A percentile compares a stretch with the other conserved stretches of the same genome.
These are phyloP conservation scores for Parambassis ranga DNA, from an alignment of 2,797 vertebrate genomes.

Conservation along the genomic window DNA sequence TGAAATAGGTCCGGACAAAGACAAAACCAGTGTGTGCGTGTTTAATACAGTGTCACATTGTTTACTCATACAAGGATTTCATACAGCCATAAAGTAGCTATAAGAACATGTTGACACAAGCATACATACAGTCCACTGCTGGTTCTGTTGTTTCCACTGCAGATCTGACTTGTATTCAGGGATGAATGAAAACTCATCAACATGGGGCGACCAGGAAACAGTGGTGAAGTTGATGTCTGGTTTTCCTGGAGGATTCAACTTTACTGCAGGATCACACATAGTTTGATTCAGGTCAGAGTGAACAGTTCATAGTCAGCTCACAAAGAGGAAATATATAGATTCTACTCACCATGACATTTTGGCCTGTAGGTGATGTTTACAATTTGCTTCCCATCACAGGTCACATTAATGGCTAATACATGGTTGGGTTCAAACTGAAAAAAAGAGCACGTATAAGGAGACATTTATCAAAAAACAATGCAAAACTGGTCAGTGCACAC, in stretches of 20 bases:
- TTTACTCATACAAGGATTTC: background rate
- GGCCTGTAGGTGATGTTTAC: fast-evolving
- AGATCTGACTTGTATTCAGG: fast-evolving
- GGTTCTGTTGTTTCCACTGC: slow-evolving; percentile 45
- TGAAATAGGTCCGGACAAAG: slow-evolving; percentile 6
- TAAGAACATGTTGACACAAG: background rate
- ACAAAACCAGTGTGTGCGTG: background rate
- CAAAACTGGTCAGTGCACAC: too few species aligned
- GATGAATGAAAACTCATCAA: fast-evolving
- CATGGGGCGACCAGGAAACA: slow-evolving; percentile 9
- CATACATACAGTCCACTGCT: slow-evolving; percentile 50
- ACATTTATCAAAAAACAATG: background rate
- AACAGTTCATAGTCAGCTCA: background rate
- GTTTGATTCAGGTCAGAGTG: background rate
- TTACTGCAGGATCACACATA: slow-evolving; percentile 49
- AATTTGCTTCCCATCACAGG: background rate
- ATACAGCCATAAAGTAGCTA: background rate
- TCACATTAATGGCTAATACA: fast-evolving
- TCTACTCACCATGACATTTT: slow-evolving; percentile 44
- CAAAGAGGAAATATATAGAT: too few species aligned
- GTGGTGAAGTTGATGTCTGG: slow-evolving; percentile 26
- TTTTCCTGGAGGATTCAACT: slow-evolving; percentile 37
- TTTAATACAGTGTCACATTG: background rate
- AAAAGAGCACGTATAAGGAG: background rate
- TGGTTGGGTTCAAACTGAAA: fast-evolving